Evolutionary conservation across 2,888 invertebrate species (phyloP), one percentile per base, ranked within the genome.

Genomic region (Drosophila putrida): DNA sequence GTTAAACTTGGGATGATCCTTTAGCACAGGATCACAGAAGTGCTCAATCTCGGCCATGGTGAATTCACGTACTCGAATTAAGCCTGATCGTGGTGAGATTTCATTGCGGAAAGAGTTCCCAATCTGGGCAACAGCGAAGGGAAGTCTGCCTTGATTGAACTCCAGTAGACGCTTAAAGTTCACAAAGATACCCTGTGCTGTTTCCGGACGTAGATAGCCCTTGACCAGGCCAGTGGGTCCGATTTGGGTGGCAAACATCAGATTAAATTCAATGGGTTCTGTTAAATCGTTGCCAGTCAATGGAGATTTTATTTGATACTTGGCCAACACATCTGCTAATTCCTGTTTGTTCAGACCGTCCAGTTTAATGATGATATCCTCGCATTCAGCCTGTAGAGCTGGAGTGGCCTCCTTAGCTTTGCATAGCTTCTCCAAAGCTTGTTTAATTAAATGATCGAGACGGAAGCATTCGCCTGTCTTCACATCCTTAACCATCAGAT

Each of bases 41-140:
- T 99, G 99, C 93, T 99, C 99, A 86, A 99, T 99, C 94, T 99
- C 99, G 69, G 98, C 99, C 99, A 99, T 99, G 0, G 99, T 99
- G 91, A 99, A 99, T 92, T 99, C 99, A 89, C 99, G 95, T 1
- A 99, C 98, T 88, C 99, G 94, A 46, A 99, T 96, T 9, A 99
- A 93, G 1, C 99, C 99, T 75, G 98, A 98, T 69, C 99, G 94
- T 1, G 99, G 99, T 0, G 99, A 99, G 87, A 99, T 99, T 94
- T 99, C 99, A 93, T 99, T 99, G 81, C 99, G 95, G 92, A 99
- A 99, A 0, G 99, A 96, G 91, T 97, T 97, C 75, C 99, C 99
- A 89, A 99, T 99, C 93, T 99, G 99, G 10, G 99, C 99, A 59
- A 98, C 99, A 74, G 99, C 99, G 93, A 99, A 99, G 28, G 99